Evolutionary conservation across 2,888 invertebrate species (phyloP).

Genomic region (Mellilla xanthometata): DNA sequence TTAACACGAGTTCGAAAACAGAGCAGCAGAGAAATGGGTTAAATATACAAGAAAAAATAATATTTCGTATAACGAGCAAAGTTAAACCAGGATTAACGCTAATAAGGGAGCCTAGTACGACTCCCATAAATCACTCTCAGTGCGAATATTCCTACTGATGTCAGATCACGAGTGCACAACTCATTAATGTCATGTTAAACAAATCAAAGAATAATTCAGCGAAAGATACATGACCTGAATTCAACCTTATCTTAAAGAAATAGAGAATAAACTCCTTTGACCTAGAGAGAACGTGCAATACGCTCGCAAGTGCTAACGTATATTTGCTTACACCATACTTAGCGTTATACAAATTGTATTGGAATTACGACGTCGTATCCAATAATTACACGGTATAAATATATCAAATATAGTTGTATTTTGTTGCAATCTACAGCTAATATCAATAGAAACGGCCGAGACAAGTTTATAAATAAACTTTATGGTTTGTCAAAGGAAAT

Average conservation of each 20-base stretch:
- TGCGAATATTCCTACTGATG: conserved; percentile 29
- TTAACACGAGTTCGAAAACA: too few species aligned
- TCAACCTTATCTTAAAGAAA: neutral
- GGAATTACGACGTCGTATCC: neutral
- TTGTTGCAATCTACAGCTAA: too few species aligned
- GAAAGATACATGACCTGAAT: conserved; percentile 3
- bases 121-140: conserved; percentile 17
- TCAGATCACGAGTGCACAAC: conserved; percentile 27
- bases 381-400: neutral
- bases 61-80: neutral
- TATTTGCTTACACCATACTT: conserved; percentile 1
- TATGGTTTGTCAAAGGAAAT: conserved; percentile 9
- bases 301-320: neutral
- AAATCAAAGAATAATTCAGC: conserved; percentile 21
- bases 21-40: too few species aligned
- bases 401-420: neutral
- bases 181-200: conserved; percentile 32
- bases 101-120: conserved; percentile 9
- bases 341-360: neutral
- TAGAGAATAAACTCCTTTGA: neutral
- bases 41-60: too few species aligned
- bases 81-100: conserved; percentile 3
- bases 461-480: neutral
- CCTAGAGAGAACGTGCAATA: conserved; percentile 2
- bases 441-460: neutral